Evolutionary conservation across 37 sponge, comb jelly and placozoan species (phyloP), one percentile per base, ranked within the genome.

Genomic region (Petrosia ficiformis): DNA sequence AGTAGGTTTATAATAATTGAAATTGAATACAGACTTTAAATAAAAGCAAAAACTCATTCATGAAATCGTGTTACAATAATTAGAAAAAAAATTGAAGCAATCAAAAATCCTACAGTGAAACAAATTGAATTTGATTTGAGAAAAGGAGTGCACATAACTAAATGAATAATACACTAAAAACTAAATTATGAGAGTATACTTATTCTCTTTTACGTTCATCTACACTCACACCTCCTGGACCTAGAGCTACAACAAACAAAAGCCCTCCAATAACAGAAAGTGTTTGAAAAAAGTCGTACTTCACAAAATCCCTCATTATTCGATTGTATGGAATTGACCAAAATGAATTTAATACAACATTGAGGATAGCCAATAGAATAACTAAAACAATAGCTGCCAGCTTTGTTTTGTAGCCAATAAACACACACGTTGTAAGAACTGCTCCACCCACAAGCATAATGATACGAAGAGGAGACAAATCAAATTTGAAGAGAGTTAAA

Each of bases 271-370:
- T 84, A 54, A 98, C 99, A 29, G 99, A 98, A 39, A 98, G 39
- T 0, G 93, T 95, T 84, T 98, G 99, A 64, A 98, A 98, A 81
- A 98, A 98, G 76, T 98, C 99, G 73, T 98, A 98, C 72, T 95
- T 98, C 73, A 92, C 68, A 56, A 95, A 95, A 75, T 98, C 99
- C 37, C 91, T 80, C 92, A 95, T 87, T 60, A 87, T 77, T 19
- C 87, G 77, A 57, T 80, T 86, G 37, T 59, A 29, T 28, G 82
- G 77, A 14, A 87, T 75, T 71, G 61, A 82, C 99, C 99, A 98
- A 80, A 89, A 98, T 24, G 90, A 72, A 63, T 98, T 98, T 61
- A 95, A 68, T 66, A 94, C 30, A 33, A 98, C 2, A 44, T 98
- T 98, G 60, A 78, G 44, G 57, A 78, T 29, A 4, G 82, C 74